Conservation (phyloP, 2,888 invertebrate genomes). For the Blastobasis adustella region DNA sequence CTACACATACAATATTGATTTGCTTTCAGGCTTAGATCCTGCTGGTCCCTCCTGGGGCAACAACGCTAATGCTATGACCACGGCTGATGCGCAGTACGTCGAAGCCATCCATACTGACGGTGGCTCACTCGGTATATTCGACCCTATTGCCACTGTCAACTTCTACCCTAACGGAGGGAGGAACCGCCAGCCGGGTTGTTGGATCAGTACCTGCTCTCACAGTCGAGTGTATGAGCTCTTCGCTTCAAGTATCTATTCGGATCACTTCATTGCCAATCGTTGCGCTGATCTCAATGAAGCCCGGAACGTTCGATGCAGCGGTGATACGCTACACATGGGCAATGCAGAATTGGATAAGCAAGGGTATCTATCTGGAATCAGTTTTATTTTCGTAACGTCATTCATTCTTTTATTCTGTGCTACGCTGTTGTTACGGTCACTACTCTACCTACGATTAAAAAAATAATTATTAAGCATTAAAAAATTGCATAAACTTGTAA, state of each 20-base stretch:
- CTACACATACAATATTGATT: neutral
- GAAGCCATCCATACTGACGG: constrained; percentile 58
- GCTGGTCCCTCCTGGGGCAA: constrained; percentile 46
- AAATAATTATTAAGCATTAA: too few relatives aligned
- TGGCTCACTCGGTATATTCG: constrained; percentile 41
- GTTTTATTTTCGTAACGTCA: too few relatives aligned
- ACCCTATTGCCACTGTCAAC: constrained; percentile 39
- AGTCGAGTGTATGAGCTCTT: constrained; percentile 40
- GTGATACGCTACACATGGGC: constrained; percentile 31
- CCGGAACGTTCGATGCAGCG: constrained; percentile 27
- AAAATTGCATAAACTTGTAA: too few relatives aligned
- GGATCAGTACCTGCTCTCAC: constrained; percentile 44
- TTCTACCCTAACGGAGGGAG: constrained; percentile 60
- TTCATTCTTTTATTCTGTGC: too few relatives aligned
- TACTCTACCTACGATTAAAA: too few relatives aligned
- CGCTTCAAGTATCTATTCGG: constrained; percentile 37
- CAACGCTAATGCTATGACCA: constrained; percentile 34
- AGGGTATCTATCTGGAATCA: constrained; percentile 18
- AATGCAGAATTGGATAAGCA: constrained; percentile 33
- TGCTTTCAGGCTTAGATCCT: constrained; percentile 40
- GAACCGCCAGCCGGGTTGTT: constrained; percentile 50
- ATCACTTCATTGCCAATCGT: constrained; percentile 36
- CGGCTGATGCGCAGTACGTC: constrained; percentile 38
- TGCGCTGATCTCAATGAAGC: constrained; percentile 37
- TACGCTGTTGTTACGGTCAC: too few relatives aligned